These are phyloP conservation scores for Alaudala cheleensis DNA, from an alignment of 2,113 vertebrate species.

Conservation along the genomic window DNA sequence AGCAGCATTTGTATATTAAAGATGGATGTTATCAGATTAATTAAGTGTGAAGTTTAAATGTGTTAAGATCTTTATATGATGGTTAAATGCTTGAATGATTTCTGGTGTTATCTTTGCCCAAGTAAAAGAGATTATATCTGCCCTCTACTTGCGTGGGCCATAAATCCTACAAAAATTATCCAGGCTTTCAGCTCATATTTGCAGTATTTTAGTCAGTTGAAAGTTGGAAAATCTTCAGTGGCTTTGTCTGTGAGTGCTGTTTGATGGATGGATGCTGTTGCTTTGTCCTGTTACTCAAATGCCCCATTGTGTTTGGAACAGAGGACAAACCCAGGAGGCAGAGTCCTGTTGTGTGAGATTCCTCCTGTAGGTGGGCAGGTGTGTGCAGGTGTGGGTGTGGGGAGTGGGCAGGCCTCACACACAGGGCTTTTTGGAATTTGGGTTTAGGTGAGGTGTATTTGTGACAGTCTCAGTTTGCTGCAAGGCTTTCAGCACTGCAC, in stretches of 20 bases:
- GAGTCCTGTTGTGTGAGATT: not conserved
- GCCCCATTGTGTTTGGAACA: not conserved
- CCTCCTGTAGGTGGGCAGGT: not conserved
- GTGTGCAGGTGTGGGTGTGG: not conserved
- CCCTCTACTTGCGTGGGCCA: not conserved
- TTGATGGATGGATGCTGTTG: not conserved
- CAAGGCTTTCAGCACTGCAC: conserved; percentile 52
- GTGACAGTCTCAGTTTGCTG: conserved; percentile 48
- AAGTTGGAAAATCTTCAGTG: not conserved
- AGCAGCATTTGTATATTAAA: not conserved
- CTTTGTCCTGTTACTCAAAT: not conserved
- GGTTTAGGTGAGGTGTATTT: conserved; percentile 30
- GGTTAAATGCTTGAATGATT: not conserved
- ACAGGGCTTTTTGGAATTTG: not conserved
- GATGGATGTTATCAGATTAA: not conserved
- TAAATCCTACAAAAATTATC: not conserved
- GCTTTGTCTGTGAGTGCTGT: not conserved
- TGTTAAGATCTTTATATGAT: not conserved
- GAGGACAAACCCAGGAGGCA: not conserved
- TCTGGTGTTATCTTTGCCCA: not conserved
- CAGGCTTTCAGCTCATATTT: not conserved
- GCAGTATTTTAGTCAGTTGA: not conserved
- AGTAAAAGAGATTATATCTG: not conserved
- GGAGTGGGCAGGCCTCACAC: not conserved
- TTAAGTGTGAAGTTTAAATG: not conserved